Conservation (phyloP, 2,797 vertebrate genomes). For the Diplodus sargus region DNA sequence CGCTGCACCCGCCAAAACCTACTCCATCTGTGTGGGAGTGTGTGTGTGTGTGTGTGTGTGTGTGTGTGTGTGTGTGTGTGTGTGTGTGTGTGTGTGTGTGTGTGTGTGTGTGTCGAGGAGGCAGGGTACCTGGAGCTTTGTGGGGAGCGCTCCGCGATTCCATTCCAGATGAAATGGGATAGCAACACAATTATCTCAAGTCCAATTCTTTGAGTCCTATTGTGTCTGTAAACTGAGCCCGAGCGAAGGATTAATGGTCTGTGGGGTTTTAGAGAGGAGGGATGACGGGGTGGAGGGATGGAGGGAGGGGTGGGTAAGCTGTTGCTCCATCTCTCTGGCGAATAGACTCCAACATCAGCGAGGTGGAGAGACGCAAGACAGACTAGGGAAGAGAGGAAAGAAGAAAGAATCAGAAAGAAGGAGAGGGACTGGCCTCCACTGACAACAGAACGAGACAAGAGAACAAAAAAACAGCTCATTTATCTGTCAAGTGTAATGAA, state of each 20-base stretch:
- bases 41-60: constrained; percentile 11
- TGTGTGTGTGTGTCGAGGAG: constrained; percentile 9
- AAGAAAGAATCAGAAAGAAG: constrained; percentile 45
- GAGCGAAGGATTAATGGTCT: constrained; percentile 82
- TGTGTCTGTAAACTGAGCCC: constrained; percentile 85
- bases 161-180: constrained; percentile 86
- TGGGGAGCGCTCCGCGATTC: constrained; percentile 69
- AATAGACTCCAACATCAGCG: constrained; percentile 76
- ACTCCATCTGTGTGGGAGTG: constrained; percentile 53
- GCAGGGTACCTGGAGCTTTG: constrained; percentile 53
- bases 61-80: constrained; percentile 14
- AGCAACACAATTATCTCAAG: constrained; percentile 87
- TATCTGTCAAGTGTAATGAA: constrained; percentile 53
- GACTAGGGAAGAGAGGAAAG: constrained; percentile 30
- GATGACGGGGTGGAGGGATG: constrained; percentile 6
- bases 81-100: constrained; percentile 23
- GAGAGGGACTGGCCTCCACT: constrained; percentile 21
- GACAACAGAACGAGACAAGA: constrained; percentile 26
- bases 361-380: constrained; percentile 48
- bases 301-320: constrained; percentile 47
- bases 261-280: constrained; percentile 56
- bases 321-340: constrained; percentile 74
- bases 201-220: constrained; percentile 84
- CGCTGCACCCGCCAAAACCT: constrained; percentile 57
- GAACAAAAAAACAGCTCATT: constrained; percentile 53